Base-by-base conservation (phyloP, 2,888 invertebrate species). In the Mycalesis mineus region DNA sequence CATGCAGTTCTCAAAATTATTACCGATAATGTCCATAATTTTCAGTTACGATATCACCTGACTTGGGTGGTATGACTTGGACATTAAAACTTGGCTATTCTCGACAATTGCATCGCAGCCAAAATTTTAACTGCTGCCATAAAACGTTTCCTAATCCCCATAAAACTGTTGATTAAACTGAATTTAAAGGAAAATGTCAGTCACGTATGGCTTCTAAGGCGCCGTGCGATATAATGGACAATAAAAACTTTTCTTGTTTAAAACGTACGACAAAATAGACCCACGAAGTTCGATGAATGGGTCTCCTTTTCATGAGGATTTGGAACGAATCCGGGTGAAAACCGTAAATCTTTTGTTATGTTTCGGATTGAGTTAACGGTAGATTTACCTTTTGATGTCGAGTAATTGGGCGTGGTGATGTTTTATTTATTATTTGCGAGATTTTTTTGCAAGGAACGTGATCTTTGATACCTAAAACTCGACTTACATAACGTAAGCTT, bases 191-290 rank as follows among this genome's bases (percentile, higher is more conserved):
- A 33, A 39, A 48, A 57, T 45, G 36, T 62, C 48, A 42, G 58
- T 28, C 58, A 58, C 54, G 58, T 60, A 58, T 57, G 57, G 50
- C 47, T 51, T 47, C 52, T 7, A 8, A 41, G 54, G 54, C 54
- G 59, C 60, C 55, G 57, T 61, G 58, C 52, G 40, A 58, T 61
- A 57, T 65, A 64, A 64, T 62, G 60, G 61, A 59, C 64, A 63
- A 63, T 62, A 66, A 64, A 66, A 67, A 64, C 60, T 65, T 65
- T 64, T 60, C 65, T 62, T 65, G 61, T 65, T 59, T 62, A 65
- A 64, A 69, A 68, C 65, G 63, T 59, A 57, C 60, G 60, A 66
- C 65, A 65, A 67, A 4, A 64, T 65, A 59, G 65, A 64, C 60
- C 61, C 66, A 22, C 52, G 44, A 50, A 50, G 62, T 59, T 50